A percentile compares a stretch with the other conserved stretches of the same genome.
phyloP scores from a whole-genome alignment of 1,140 invertebrate species.

The Apis laboriosa region DNA sequence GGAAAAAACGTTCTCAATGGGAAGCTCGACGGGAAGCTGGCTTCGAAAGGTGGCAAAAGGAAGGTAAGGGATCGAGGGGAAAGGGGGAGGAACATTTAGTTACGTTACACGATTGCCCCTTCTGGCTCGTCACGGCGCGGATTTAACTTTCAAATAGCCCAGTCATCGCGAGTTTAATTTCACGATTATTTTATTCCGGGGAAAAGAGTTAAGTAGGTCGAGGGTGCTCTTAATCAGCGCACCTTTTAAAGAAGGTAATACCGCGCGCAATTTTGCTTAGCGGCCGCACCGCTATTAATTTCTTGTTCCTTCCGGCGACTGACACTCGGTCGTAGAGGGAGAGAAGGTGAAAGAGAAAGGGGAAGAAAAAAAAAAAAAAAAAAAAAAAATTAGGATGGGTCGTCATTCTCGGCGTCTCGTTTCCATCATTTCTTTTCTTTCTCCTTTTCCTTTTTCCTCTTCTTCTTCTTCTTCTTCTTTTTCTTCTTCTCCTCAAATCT shows the following conservation, averaged over 20 bases:
- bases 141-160: constrained; percentile 45
- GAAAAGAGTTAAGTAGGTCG: constrained; percentile 43
- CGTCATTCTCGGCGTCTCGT: too few relatives aligned
- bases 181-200: constrained; percentile 43
- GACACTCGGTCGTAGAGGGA: neutral
- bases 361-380: neutral
- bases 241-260: constrained; percentile 50
- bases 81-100: constrained; percentile 17
- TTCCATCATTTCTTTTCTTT: too few relatives aligned
- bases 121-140: constrained; percentile 16
- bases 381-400: too few relatives aligned
- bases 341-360: too few relatives aligned
- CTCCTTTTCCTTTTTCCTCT: too few relatives aligned
- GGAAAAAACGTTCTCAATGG: neutral
- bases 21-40: too few relatives aligned
- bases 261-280: constrained; percentile 42
- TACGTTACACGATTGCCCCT: constrained; percentile 38
- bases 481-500: too few relatives aligned
- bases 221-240: constrained; percentile 44
- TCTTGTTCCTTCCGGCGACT: constrained; percentile 37
- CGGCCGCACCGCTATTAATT: constrained; percentile 40
- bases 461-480: too few relatives aligned
- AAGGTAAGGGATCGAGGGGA: neutral
- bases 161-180: constrained; percentile 42
- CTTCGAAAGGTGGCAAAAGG: neutral